A percentile compares a stretch with the other conserved stretches of the same genome.
These are phyloP conservation scores for Ormyrus thymus DNA, from an alignment of 2,888 invertebrate species.

Conservation along the genomic window DNA sequence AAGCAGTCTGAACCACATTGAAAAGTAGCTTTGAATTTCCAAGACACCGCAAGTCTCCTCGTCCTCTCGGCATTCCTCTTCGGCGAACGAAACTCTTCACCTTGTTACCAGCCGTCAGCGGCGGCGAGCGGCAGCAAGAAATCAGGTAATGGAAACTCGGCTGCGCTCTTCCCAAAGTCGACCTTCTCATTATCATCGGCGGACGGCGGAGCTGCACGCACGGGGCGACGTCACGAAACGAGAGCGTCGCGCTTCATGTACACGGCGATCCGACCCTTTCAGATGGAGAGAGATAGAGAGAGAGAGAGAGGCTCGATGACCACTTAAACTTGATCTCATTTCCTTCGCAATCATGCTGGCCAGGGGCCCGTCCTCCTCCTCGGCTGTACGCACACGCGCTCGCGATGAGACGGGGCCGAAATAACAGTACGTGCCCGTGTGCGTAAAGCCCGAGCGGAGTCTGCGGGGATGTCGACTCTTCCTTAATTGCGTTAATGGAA, in stretches of 20 bases:
- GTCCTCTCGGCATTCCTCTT: too few species aligned
- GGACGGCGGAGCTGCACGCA: background rate
- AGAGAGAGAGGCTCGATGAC: conserved; percentile 59
- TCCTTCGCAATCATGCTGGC: conserved; percentile 67
- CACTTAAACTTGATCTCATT: conserved; percentile 72
- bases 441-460: background rate
- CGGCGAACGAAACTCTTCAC: too few species aligned
- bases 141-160: too few species aligned
- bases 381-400: background rate
- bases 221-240: background rate
- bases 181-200: background rate
- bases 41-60: too few species aligned
- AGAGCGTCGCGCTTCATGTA: background rate
- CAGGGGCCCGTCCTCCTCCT: background rate
- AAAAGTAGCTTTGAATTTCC: too few species aligned
- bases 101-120: too few species aligned
- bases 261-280: conserved; percentile 45
- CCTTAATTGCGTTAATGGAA: conserved; percentile 66
- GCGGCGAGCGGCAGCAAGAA: too few species aligned
- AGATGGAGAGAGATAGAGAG: conserved; percentile 20
- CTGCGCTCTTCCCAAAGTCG: background rate
- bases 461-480: conserved; percentile 53
- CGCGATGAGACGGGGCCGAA: conserved; percentile 40
- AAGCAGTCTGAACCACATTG: too few species aligned
- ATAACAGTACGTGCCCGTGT: conserved; percentile 34